A percentile compares a stretch with the other conserved stretches of the same genome.
Conservation (phyloP, 2,113 vertebrate species). For the Prochilodus magdalenae region DNA sequence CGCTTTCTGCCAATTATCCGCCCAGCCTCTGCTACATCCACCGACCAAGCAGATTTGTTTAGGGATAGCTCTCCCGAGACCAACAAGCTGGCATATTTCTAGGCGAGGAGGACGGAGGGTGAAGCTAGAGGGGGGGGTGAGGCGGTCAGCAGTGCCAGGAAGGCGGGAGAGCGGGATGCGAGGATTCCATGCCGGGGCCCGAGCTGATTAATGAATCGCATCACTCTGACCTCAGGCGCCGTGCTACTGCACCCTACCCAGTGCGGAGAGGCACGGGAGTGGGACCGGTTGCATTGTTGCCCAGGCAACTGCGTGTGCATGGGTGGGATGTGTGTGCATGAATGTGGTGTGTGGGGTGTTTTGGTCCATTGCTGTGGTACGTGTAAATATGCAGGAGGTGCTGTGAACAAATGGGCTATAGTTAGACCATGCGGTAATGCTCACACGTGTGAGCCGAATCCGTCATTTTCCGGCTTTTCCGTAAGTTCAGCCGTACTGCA, state of each 20-base stretch:
- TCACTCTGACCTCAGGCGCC: constrained; percentile 68
- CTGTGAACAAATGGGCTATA: too few relatives aligned
- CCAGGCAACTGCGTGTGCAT: constrained; percentile 34
- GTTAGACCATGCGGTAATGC: too few relatives aligned
- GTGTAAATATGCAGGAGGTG: background rate
- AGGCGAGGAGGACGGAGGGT: constrained; percentile 49
- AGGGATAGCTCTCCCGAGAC: constrained; percentile 68
- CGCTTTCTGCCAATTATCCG: constrained; percentile 73
- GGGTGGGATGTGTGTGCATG: constrained; percentile 26
- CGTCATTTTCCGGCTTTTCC: too few relatives aligned
- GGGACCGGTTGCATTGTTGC: constrained; percentile 1
- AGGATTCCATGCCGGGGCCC: constrained; percentile 59
- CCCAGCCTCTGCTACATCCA: constrained; percentile 55
- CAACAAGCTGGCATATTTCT: constrained; percentile 68
- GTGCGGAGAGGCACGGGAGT: constrained; percentile 31
- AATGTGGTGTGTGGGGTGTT: background rate
- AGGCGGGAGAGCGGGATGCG: constrained; percentile 43
- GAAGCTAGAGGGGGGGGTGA: constrained; percentile 45
- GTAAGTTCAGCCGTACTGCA: too few relatives aligned
- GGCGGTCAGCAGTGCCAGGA: constrained; percentile 31
- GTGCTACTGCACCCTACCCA: constrained; percentile 41
- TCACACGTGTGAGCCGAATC: too few relatives aligned
- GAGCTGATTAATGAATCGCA: constrained; percentile 77
- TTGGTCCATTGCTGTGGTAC: background rate
- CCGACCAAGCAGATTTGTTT: constrained; percentile 65